These are phyloP conservation scores for Glaucopsyche alexis DNA, from an alignment of 2,888 invertebrate species.

Conservation along the genomic window DNA sequence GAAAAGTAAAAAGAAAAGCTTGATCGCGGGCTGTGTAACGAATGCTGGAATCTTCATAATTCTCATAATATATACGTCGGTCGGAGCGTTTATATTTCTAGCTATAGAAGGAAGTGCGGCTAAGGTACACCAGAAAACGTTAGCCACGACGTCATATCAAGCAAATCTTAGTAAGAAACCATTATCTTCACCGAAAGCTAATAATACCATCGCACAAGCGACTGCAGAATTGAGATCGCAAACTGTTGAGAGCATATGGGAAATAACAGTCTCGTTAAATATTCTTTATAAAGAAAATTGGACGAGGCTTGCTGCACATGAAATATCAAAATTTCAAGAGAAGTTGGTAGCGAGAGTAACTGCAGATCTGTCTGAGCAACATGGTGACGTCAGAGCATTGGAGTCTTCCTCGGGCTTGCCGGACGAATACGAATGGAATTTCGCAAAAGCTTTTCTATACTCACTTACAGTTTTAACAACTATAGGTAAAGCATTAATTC, in stretches of 20 bases:
- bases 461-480: slow-evolving; percentile 96
- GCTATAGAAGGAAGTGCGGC: slow-evolving; percentile 87
- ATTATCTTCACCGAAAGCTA: slow-evolving; percentile 57
- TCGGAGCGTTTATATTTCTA: slow-evolving; percentile 90
- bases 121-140: slow-evolving; percentile 73
- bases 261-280: slow-evolving; percentile 91
- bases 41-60: slow-evolving; percentile 91
- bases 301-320: slow-evolving; percentile 89
- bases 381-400: slow-evolving; percentile 66
- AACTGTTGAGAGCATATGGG: slow-evolving; percentile 95
- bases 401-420: slow-evolving; percentile 67
- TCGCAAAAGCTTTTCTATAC: slow-evolving; percentile 94
- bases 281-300: slow-evolving; percentile 94
- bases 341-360: slow-evolving; percentile 88
- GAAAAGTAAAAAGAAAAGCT: slow-evolving; percentile 70
- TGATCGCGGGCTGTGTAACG: slow-evolving; percentile 85
- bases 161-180: slow-evolving; percentile 62
- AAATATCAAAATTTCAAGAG: slow-evolving; percentile 87
- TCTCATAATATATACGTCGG: slow-evolving; percentile 87
- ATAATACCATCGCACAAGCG: slow-evolving; percentile 65
- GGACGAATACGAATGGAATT: slow-evolving; percentile 90
- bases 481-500: slow-evolving; percentile 83
- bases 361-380: slow-evolving; percentile 85
- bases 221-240: slow-evolving; percentile 71
- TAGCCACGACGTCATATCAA: slow-evolving; percentile 73